Evolutionary conservation across 2,113 vertebrate genomes (phyloP).

Genomic region (Odocoileus virginianus): DNA sequence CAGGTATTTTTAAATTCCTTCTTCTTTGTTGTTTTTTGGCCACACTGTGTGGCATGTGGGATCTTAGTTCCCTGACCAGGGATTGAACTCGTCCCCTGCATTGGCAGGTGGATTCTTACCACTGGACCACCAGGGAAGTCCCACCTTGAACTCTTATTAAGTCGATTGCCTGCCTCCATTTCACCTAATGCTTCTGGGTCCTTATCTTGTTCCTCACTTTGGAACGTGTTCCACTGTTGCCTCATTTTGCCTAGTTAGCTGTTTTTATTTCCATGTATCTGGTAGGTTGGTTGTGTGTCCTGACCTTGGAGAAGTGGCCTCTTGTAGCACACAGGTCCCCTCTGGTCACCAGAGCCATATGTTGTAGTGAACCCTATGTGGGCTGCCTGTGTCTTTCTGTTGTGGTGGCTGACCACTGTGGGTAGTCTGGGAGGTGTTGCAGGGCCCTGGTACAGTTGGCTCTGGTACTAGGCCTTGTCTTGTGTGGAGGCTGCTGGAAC

Average conservation of each 20-base stretch:
- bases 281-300: not conserved
- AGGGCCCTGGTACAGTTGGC: not conserved
- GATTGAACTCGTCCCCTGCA: not conserved
- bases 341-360: not conserved
- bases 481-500: not conserved
- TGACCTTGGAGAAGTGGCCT: not conserved
- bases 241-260: not conserved
- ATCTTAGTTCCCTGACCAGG: not conserved
- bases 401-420: not conserved
- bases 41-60: not conserved
- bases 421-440: not conserved
- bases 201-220: not conserved
- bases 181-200: not conserved
- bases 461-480: not conserved
- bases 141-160: not conserved
- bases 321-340: not conserved
- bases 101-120: not conserved
- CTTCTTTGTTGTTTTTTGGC: not conserved
- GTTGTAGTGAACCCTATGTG: not conserved
- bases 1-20: not conserved
- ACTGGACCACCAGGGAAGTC: not conserved
- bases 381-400: not conserved
- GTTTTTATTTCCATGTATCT: not conserved
- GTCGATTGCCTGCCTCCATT: not conserved
- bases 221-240: not conserved